Evolutionary conservation across 2,888 invertebrate species (phyloP).

Genomic region (Halictus ligatus): DNA sequence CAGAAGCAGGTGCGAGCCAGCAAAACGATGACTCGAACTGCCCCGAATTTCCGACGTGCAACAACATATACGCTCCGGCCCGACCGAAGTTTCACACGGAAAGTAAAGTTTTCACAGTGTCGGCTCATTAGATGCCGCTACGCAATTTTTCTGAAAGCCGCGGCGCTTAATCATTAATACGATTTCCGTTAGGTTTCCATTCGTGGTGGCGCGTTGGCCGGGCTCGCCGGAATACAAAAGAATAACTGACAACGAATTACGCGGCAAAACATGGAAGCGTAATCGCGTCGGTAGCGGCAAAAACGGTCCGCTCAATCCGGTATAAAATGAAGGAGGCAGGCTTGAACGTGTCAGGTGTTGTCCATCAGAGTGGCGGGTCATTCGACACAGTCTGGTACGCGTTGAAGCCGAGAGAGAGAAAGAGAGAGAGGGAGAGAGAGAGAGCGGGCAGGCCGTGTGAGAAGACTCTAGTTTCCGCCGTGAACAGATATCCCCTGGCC

Average conservation of each 20-base stretch:
- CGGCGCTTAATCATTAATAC: not conserved
- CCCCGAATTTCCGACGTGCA: no score
- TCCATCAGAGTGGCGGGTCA: not conserved
- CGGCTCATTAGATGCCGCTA: not conserved
- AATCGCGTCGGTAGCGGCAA: not conserved
- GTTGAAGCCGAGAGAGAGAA: not conserved
- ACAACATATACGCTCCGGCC: no score
- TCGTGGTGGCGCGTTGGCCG: not conserved
- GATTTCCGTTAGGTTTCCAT: not conserved
- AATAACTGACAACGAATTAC: not conserved
- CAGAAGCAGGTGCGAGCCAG: not conserved
- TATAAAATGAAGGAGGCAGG: not conserved
- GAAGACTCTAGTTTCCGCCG: slow-evolving; percentile 1
- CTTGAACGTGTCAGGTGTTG: slow-evolving; percentile 19
- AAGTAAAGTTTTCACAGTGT: not conserved
- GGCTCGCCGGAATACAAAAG: not conserved
- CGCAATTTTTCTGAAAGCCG: not conserved
- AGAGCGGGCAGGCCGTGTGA: not conserved
- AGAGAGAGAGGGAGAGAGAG: no score
- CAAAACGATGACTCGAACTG: no score
- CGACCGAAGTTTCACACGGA: not conserved
- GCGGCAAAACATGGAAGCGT: not conserved
- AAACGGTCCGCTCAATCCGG: not conserved
- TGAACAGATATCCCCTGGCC: not conserved
- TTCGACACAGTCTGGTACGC: not conserved